A percentile compares a stretch with the other conserved stretches of the same genome.
phyloP scores from a whole-genome alignment of 2,888 invertebrate species.

The Neoascia interrupta region DNA sequence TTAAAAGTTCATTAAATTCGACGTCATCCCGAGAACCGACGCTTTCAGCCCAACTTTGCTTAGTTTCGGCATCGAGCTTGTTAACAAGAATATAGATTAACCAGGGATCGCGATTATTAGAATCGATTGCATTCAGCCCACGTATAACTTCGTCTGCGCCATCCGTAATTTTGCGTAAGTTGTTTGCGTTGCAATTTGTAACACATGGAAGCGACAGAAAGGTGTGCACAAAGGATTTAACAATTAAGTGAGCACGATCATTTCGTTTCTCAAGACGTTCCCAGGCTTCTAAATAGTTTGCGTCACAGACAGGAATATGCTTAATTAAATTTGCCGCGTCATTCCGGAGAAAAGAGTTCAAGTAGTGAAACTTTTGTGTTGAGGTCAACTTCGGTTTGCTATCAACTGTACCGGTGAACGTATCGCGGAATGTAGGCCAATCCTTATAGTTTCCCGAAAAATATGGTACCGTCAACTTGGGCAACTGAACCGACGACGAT shows the following conservation, averaged over 20 bases:
- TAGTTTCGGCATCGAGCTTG: slow-evolving; percentile 28
- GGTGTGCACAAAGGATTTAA: slow-evolving; percentile 25
- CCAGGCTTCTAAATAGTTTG: slow-evolving; percentile 34
- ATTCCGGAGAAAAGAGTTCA: no score
- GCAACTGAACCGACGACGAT: slow-evolving; percentile 1
- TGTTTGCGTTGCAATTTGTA: neutral
- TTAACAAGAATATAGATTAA: slow-evolving; percentile 33
- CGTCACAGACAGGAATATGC: slow-evolving; percentile 33
- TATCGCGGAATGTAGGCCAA: slow-evolving; percentile 32
- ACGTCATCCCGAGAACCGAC: slow-evolving; percentile 20
- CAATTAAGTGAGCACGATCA: slow-evolving; percentile 17
- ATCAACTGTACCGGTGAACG: slow-evolving; percentile 23
- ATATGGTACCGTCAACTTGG: slow-evolving; percentile 22
- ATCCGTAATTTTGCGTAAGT: neutral
- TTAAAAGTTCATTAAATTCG: slow-evolving; percentile 11
- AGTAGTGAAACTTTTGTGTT: slow-evolving; percentile 46
- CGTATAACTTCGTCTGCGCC: slow-evolving; percentile 41
- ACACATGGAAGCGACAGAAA: slow-evolving; percentile 10
- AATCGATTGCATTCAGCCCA: slow-evolving; percentile 27
- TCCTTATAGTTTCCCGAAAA: slow-evolving; percentile 46
- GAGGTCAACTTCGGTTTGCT: slow-evolving; percentile 19
- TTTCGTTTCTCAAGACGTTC: slow-evolving; percentile 21
- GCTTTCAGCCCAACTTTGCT: slow-evolving; percentile 28
- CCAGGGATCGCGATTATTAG: slow-evolving; percentile 48
- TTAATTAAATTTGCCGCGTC: slow-evolving; percentile 25